These are phyloP conservation scores for Myotis brandtii DNA, from an alignment of 2,113 vertebrate species.

Conservation along the genomic window DNA sequence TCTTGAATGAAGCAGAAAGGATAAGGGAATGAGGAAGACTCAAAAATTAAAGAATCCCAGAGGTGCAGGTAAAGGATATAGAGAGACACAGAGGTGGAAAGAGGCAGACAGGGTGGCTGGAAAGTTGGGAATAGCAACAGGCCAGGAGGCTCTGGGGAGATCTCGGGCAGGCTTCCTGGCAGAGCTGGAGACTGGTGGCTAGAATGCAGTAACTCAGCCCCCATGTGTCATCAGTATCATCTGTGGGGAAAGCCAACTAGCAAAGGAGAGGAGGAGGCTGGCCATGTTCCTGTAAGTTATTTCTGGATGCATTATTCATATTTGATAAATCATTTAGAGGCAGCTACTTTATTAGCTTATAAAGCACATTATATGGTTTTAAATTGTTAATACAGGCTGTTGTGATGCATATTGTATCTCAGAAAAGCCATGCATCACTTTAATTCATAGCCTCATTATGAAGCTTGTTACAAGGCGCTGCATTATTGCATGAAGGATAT, in stretches of 20 bases:
- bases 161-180: neutral
- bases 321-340: conserved; percentile 81
- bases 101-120: neutral
- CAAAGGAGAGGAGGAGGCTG: neutral
- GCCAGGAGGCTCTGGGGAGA: neutral
- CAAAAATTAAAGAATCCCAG: neutral
- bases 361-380: conserved; percentile 81
- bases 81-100: neutral
- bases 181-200: neutral
- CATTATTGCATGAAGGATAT: conserved; percentile 67
- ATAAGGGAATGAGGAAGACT: neutral
- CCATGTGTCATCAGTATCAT: neutral
- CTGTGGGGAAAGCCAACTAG: neutral
- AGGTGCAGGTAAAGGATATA: neutral
- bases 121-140: accelerated
- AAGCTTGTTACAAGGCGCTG: conserved; percentile 75
- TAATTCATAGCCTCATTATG: conserved; percentile 83
- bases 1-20: neutral
- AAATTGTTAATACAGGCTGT: conserved; percentile 82
- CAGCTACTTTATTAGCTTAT: conserved; percentile 83
- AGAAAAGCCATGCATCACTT: conserved; percentile 77
- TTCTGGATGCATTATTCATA: conserved; percentile 82
- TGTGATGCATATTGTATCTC: conserved; percentile 74
- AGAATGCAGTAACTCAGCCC: neutral
- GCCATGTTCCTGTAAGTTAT: conserved; percentile 76